Conservation (phyloP, 2,888 invertebrate genomes). For the Drosophila emarginata region DNA sequence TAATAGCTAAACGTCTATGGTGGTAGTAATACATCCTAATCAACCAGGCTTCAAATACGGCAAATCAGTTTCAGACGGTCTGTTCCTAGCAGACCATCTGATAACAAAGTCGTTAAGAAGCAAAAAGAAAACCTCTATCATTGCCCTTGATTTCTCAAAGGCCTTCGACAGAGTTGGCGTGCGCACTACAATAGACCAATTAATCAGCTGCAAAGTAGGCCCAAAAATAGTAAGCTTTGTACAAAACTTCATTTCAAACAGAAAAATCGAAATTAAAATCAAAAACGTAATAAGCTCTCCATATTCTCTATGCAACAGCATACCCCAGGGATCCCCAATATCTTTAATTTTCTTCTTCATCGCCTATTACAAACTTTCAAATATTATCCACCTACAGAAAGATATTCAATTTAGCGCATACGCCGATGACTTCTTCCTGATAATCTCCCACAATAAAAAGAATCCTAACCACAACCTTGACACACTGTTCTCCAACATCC, state of each 20-base stretch:
- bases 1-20: not conserved
- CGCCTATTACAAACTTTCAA: not conserved
- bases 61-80: not conserved
- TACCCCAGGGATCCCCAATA: not conserved
- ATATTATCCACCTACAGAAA: not conserved
- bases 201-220: no score
- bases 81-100: not conserved
- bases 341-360: not conserved
- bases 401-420: not conserved
- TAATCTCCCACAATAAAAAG: not conserved
- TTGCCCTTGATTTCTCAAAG: not conserved
- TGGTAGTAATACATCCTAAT: not conserved
- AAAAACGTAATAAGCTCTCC: not conserved
- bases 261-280: no score
- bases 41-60: not conserved
- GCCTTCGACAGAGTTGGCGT: not conserved
- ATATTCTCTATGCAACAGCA: not conserved
- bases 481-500: no score
- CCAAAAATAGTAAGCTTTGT: not conserved
- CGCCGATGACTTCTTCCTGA: not conserved
- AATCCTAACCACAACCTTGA: no score
- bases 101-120: not conserved
- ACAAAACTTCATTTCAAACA: no score
- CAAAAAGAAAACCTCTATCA: not conserved
- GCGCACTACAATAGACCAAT: no score